Evolutionary conservation across 2,113 vertebrate species (phyloP), one percentile per base, ranked within the genome.

Genomic region (Corydoras sp.): DNA sequence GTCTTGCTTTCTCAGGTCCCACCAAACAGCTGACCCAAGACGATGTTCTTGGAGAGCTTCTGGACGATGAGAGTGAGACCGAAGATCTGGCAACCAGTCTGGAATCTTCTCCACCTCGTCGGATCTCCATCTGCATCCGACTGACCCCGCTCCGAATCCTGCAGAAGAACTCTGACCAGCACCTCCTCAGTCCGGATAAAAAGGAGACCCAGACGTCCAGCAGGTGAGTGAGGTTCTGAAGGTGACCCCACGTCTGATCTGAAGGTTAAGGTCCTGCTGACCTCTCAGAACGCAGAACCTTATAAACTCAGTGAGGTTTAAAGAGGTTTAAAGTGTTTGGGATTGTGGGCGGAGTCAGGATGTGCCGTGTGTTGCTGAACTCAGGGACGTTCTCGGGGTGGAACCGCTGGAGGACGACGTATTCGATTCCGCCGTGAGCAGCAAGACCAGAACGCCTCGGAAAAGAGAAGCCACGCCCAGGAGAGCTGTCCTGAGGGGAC

Each of bases 21-120:
- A 77, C 73, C 4, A 85, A 82, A 71, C 81, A 10, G 1, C 9
- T 80, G 15, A 71, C 48, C 12, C 66, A 51, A 2, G 79, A 75
- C 3, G 86, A 91, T 58, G 61, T 87, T 74, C 76, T 91, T 74
- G 78, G 58, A 8, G 84, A 86, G 84, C 67, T 90, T 56, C 60
- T 90, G 56, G 83, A 89, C 9, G 85, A 87, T 1, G 86, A 87
- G 15, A 30, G 75, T 10, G 58, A 78, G 0, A 0, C 68, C 0
- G 91, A 91, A 70, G 67, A 79, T 4, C 65, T 83, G 59, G 82
- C 85, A 54, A 77, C 82, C 35, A 83, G 83, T 2, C 48, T 81
- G 48, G 74, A 82, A 0, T 62, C 83, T 1, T 91, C 90, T 0
- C 89, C 90, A 9, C 75, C 85, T 1, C 89, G 77, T 75, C 9